Evolutionary conservation across 2,113 vertebrate species (phyloP).

Genomic region (Oplegnathus fasciatus): DNA sequence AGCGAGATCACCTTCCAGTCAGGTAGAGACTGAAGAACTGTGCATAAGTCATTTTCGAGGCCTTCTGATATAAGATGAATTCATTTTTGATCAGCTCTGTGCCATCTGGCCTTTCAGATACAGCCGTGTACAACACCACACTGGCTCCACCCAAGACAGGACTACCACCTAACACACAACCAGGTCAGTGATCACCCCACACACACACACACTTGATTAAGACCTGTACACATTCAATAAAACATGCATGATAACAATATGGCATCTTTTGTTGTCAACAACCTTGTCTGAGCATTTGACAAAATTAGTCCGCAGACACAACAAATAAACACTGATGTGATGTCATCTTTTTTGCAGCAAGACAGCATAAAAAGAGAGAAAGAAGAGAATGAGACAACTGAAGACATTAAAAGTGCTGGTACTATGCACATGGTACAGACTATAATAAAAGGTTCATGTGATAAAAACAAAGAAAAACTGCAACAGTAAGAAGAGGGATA

Average conservation of each 20-base stretch:
- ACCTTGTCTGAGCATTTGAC: not conserved
- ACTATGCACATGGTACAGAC: not conserved
- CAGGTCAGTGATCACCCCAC: constrained; percentile 75
- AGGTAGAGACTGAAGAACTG: constrained; percentile 80
- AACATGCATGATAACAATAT: not conserved
- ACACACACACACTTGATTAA: not conserved
- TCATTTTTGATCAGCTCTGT: not conserved
- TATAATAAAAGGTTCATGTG: not conserved
- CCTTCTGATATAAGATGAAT: not conserved
- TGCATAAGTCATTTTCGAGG: no score
- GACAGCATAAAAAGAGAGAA: not conserved
- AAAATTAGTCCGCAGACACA: not conserved
- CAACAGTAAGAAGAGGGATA: not conserved
- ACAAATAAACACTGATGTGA: not conserved
- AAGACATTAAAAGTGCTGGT: not conserved
- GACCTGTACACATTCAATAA: not conserved
- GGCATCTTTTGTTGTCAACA: not conserved
- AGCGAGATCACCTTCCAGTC: constrained; percentile 99
- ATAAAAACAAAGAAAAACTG: no score
- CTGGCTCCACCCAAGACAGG: constrained; percentile 79
- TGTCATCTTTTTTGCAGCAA: not conserved
- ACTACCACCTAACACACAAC: constrained; percentile 83
- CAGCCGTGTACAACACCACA: constrained; percentile 97
- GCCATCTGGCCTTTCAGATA: constrained; percentile 85
- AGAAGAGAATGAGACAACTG: not conserved